Conservation (phyloP, 2,113 vertebrate genomes). For the Mesoclemmys tuberculata region DNA sequence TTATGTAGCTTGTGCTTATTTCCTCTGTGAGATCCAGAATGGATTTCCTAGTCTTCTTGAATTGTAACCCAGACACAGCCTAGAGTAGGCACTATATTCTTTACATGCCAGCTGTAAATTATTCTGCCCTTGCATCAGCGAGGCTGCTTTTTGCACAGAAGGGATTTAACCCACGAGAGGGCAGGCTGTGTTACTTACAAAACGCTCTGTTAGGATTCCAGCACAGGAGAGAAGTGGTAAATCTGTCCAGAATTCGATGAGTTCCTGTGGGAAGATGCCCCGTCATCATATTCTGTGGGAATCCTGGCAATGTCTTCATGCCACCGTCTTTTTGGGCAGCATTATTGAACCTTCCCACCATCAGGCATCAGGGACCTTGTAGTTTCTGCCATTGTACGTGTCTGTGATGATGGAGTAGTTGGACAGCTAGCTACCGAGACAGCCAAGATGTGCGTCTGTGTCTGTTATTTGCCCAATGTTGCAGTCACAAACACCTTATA, state of each 20-base stretch:
- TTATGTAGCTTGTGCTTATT: background rate
- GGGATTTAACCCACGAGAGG: too few relatives aligned
- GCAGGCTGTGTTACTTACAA: too few relatives aligned
- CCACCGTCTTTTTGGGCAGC: background rate
- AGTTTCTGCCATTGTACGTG: background rate
- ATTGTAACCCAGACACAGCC: background rate
- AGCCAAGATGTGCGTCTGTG: background rate
- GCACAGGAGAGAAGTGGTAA: too few relatives aligned
- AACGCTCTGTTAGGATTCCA: too few relatives aligned
- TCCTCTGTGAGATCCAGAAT: too few relatives aligned
- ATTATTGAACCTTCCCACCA: background rate
- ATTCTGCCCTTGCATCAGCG: too few relatives aligned
- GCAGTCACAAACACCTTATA: accelerated
- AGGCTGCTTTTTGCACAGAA: too few relatives aligned
- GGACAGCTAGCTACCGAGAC: background rate
- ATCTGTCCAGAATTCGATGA: too few relatives aligned
- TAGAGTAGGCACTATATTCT: background rate
- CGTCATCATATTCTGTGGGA: too few relatives aligned
- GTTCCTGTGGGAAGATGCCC: too few relatives aligned
- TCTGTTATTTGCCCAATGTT: constrained; percentile 9
- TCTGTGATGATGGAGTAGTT: background rate
- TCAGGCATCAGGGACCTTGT: background rate
- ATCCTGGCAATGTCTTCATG: background rate
- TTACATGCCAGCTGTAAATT: too few relatives aligned
- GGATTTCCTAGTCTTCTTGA: background rate